Evolutionary conservation across 92 coral and sea anemone genomes (phyloP), one percentile per base, ranked within the genome.

Genomic region (Phymanthus crucifer): DNA sequence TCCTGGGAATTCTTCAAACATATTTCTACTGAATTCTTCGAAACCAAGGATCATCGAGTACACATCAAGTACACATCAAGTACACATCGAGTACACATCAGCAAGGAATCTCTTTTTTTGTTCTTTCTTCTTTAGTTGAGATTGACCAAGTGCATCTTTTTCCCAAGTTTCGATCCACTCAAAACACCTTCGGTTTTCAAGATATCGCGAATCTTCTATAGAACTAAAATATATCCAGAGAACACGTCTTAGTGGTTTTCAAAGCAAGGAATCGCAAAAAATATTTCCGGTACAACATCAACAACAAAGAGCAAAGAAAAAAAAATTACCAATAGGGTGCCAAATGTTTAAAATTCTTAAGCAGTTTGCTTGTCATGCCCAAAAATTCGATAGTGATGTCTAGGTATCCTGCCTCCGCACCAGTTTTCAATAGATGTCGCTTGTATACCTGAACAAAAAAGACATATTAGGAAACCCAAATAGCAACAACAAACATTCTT

Each of bases 1-100:
- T 0, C 90, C 86, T 5, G 90, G 90, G 36, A 86, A 86, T 48
- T 32, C 18, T 21, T 35, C 6, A 32, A 86, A 69, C 67, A 86
- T 32, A 34, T 32, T 75, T 32, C 81, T 71, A 40, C 90, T 75
- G 37, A 47, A 86, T 19, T 21, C 24, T 27, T 75, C 27, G 40
- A 82, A 87, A 1, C 87, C 90, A 18, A 76, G 13, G 3, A 87
- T 73, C 90, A 87, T 87, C 8, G 90, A 87, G 24, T 37, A 40
- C 2, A 87, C 29, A 74, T 87, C 91, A 75, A 83, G n/a, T n/a
- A n/a, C n/a, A n/a, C n/a, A n/a, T n/a, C n/a, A n/a, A n/a, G n/a
- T n/a, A n/a, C n/a, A 87, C 27, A 50, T 78, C 7, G 79, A 54
- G 24, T 87, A 66, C n/a, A n/a, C n/a, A 26, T 66, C 50, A 21